Evolutionary conservation across 2,113 vertebrate genomes (phyloP).

Genomic region (Erythrocebus patas): DNA sequence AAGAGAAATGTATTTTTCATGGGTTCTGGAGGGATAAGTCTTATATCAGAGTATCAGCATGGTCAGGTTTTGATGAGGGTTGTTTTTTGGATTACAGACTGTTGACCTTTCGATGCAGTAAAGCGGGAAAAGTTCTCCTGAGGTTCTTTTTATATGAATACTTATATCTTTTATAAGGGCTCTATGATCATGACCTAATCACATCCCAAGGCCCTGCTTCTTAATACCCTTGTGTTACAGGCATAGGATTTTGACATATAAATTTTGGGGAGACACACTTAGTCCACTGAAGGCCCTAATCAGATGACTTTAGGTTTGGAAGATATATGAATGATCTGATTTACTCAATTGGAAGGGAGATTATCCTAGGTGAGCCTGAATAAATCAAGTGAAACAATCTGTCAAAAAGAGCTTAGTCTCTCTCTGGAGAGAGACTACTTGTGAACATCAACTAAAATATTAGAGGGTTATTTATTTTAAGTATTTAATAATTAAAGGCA

Average conservation of each 20-base stretch:
- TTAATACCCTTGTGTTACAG: accelerated
- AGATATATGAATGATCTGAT: background rate
- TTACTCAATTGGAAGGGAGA: background rate
- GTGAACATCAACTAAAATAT: background rate
- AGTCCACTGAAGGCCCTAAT: background rate
- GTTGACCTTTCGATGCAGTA: background rate
- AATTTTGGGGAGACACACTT: background rate
- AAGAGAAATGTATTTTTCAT: background rate
- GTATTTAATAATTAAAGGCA: background rate
- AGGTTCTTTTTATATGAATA: background rate
- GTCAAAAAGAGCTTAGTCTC: background rate
- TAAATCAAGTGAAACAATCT: background rate
- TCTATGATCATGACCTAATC: background rate
- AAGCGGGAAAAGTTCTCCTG: background rate
- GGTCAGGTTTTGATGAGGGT: background rate
- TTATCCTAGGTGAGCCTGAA: background rate
- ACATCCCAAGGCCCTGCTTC: background rate
- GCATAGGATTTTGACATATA: background rate
- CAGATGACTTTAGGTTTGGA: no score
- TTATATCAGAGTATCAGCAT: background rate
- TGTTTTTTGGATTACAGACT: accelerated
- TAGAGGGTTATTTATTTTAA: background rate
- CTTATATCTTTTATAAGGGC: background rate
- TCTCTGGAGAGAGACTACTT: background rate
- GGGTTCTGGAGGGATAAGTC: background rate